Percentiles rank a stretch among this genome's conserved stretches.
Conservation (phyloP, 2,113 vertebrate species). For the Chauna torquata region DNA sequence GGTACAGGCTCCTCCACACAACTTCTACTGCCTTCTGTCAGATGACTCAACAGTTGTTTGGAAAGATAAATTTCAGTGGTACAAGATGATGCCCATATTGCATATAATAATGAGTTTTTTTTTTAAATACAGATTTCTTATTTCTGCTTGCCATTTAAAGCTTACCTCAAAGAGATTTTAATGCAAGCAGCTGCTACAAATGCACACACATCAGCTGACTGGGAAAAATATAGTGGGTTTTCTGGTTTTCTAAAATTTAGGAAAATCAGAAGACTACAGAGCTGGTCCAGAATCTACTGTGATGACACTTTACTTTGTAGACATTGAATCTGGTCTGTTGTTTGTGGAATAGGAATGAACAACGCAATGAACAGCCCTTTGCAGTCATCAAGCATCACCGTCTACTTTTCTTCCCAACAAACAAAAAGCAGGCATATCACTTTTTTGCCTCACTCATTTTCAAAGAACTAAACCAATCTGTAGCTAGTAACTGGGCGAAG, state of each 20-base stretch:
- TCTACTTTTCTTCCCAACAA: background rate
- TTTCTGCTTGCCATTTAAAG: background rate
- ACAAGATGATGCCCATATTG: background rate
- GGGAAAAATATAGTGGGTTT: background rate
- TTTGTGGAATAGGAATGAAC: background rate
- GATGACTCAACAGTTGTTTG: background rate
- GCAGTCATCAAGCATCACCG: background rate
- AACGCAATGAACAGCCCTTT: background rate
- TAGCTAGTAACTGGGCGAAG: background rate
- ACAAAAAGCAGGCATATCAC: background rate
- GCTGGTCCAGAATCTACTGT: background rate
- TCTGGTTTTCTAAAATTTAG: background rate
- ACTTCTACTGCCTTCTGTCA: background rate
- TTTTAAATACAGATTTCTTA: background rate
- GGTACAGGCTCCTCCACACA: background rate
- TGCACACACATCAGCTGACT: background rate
- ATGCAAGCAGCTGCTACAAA: background rate
- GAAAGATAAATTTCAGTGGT: background rate
- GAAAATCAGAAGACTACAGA: background rate
- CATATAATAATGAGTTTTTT: background rate
- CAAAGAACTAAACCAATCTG: background rate
- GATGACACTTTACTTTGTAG: background rate
- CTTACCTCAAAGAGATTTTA: background rate
- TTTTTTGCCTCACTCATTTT: background rate
- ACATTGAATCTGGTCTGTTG: background rate